Evolutionary conservation across 2,797 vertebrate genomes (phyloP), one percentile per base, ranked within the genome.

Genomic region (Sarcophilus harrisii): DNA sequence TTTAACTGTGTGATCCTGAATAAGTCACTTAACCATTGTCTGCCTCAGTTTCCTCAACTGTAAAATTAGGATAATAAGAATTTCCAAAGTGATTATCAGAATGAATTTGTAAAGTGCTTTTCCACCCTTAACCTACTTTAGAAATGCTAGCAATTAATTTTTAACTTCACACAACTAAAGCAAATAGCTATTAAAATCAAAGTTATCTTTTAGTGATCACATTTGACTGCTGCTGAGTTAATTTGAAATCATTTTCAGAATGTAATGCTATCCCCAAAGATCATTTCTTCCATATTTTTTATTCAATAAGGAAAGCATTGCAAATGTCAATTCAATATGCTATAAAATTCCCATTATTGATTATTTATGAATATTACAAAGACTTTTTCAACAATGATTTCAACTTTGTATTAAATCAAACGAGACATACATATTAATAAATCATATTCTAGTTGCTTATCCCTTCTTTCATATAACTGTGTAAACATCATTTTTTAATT

Each of bases 151-250:
- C 92, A 96, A 54, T 95, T 92, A 95, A 54, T 89, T 60, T 92
- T 62, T 30, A 14, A 92, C 73, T 59, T 94, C 87, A 94, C 45
- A 73, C 29, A 95, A 92, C 28, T 58, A 94, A 94, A 87, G 6
- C 90, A 91, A 94, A 93, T 14, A 8, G 62, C 4, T 94, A 92
- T 94, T 30, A 96, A 95, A 96, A 95, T 89, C 57, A 95, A 38
- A 92, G 90, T 32, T 52, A 91, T 29, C 8, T 95, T 95, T 91
- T 57, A 93, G 54, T 38, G 94, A 94, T 8, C 92, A 87, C 27
- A 73, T 45, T 54, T 92, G 28, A 14, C 93, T 95, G 95, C 57
- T 32, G 10, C 91, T 38, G 93, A 21, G 45, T 12, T 94, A 49
- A 52, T 95, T 58, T 49, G 90, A 92, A 92, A 91, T 87, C 93